Evolutionary conservation across 1,140 invertebrate genomes (phyloP).

Genomic region (Macrobrachium nipponense): DNA sequence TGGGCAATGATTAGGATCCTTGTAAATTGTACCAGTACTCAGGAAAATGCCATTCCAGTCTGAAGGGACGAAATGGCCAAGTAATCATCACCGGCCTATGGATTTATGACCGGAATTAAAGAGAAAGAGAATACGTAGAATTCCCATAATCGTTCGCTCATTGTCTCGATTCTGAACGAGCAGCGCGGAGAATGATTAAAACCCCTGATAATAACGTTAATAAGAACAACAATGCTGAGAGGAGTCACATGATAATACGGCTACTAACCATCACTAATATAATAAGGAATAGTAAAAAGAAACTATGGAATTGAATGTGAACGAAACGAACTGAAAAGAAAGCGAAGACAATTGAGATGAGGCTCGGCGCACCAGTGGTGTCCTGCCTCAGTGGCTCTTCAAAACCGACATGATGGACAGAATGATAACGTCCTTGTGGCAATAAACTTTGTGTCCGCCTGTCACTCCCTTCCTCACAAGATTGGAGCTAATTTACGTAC

Average conservation of each 20-base stretch:
- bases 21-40: conserved; percentile 44
- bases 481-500: conserved; percentile 49
- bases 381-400: not conserved
- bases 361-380: not conserved
- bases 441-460: conserved; percentile 23
- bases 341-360: no score
- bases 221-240: no score
- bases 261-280: no score
- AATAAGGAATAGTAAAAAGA: no score
- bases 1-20: conserved; percentile 31
- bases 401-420: not conserved
- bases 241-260: no score
- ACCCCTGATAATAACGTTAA: no score
- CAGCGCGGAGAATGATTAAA: no score
- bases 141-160: no score
- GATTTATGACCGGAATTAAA: not conserved
- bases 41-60: conserved; percentile 9
- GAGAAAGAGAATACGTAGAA: not conserved
- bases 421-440: conserved; percentile 29
- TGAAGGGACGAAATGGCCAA: not conserved
- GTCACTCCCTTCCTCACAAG: conserved; percentile 41
- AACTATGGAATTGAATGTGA: no score
- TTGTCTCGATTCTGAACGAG: no score
- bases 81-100: not conserved
- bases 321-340: no score